Evolutionary conservation across 2,888 invertebrate genomes (phyloP), one percentile per base, ranked within the genome.

Genomic region (Nomada ferruginata): DNA sequence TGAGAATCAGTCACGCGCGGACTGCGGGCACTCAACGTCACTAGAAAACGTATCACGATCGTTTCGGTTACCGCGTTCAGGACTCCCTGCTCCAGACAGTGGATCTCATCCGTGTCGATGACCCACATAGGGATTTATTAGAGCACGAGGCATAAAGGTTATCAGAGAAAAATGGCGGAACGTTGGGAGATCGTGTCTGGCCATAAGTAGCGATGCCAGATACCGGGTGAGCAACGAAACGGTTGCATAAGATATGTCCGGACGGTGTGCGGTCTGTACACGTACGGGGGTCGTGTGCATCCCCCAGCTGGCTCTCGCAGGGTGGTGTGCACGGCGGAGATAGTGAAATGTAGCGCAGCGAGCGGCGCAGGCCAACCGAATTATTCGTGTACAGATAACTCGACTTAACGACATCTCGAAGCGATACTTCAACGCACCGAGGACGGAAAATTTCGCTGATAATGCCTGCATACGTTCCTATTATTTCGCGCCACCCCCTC

Each of bases 181-280:
- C 74, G 80, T 66, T 50, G 82, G 50, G 79, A 89, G 88, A 91
- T 91, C 92, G 91, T 92, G 92, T 92, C 91, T 89, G 79, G 89
- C 86, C 91, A 91, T 92, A 92, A 92, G 92, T 90, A 92, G 92
- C 89, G 91, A 91, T 92, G 85, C 70, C 71, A 84, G 88, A 91
- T 90, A 88, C 85, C 57, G 78, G 84, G 84, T 74, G 80, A 84
- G 77, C 75, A 69, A 61, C 76, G 68, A 61, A 72, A 72, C 79
- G 85, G 82, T 85, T 85, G 82, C 84, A 82, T 86, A 87, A 90
- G 83, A 88, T 89, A 85, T 77, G 87, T 59, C 50, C 85, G 50
- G 26, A 70, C 76, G 65, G 20, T 64, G 42, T 59, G 47, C 36
- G 29, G 13, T 13, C 55, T 47, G 60, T 59, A 50, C 42, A n/a